Percentiles rank a stretch among this genome's conserved stretches.
Evolutionary conservation across 2,888 invertebrate genomes (phyloP).

Genomic region (Allygus modestus): DNA sequence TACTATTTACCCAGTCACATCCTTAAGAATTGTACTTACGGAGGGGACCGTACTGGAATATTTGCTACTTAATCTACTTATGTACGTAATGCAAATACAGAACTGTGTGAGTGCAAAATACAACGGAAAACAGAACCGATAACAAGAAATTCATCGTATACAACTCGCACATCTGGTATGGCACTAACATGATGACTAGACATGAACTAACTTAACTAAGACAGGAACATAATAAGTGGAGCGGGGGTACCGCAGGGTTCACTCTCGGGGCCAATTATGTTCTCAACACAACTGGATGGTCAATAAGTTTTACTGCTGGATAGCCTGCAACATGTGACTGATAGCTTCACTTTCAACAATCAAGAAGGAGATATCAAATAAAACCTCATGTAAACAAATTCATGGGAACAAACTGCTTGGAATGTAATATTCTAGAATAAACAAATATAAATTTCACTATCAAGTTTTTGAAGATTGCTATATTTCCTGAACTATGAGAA

Average conservation of each 20-base stretch:
- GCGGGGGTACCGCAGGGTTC: slow-evolving; percentile 28
- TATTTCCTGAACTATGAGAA: too few species aligned
- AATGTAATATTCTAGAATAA: too few species aligned
- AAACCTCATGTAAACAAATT: too few species aligned
- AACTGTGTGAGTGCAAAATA: background rate
- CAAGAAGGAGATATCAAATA: too few species aligned
- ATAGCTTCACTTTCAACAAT: too few species aligned
- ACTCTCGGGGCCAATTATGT: background rate
- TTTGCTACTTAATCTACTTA: slow-evolving; percentile 31
- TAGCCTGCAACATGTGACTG: too few species aligned
- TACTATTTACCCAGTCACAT: background rate
- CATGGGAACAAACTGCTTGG: too few species aligned
- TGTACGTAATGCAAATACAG: slow-evolving; percentile 4
- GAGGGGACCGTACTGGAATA: background rate
- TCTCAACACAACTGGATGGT: too few species aligned
- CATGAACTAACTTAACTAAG: slow-evolving; percentile 40
- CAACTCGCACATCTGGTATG: slow-evolving; percentile 37
- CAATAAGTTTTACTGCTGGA: too few species aligned
- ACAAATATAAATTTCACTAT: too few species aligned
- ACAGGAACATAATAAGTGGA: slow-evolving; percentile 50
- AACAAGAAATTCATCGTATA: background rate
- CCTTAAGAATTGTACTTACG: too few species aligned
- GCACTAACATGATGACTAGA: slow-evolving; percentile 57
- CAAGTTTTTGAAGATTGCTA: background rate
- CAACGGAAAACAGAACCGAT: slow-evolving; percentile 9